Conservation (phyloP, 53 echinoderm and acorn worm genomes). For the Zoroaster sp. region DNA sequence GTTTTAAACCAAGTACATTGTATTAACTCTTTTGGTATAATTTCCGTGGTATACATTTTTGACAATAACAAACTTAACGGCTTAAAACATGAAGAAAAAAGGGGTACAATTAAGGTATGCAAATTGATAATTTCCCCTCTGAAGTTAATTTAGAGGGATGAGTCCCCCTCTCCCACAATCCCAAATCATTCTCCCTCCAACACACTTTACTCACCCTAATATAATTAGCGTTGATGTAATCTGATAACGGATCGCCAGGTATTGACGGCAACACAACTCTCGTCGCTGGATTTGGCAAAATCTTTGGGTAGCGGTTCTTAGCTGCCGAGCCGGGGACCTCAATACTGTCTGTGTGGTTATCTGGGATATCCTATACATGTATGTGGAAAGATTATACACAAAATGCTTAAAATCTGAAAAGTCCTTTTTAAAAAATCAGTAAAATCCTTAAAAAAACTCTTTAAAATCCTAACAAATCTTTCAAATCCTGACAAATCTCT, state of each 20-base stretch:
- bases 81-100: too few relatives aligned
- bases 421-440: too few relatives aligned
- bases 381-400: too few relatives aligned
- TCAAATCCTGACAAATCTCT: too few relatives aligned
- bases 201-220: conserved; percentile 77
- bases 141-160: not conserved
- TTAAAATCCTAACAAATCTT: too few relatives aligned
- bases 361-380: conserved; percentile 89
- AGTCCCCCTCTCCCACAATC: not conserved
- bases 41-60: too few relatives aligned
- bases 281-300: conserved; percentile 92
- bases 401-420: too few relatives aligned
- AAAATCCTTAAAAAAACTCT: too few relatives aligned
- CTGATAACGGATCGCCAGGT: conserved; percentile 80
- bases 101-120: too few relatives aligned
- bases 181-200: not conserved
- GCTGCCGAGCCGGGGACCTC: conserved; percentile 95
- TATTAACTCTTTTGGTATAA: too few relatives aligned
- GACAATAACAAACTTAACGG: too few relatives aligned
- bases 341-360: conserved; percentile 95
- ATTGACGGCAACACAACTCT: conserved; percentile 83
- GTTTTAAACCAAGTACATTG: too few relatives aligned
- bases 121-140: not conserved
- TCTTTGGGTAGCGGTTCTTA: conserved; percentile 97
- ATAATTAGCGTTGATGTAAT: conserved; percentile 97